Evolutionary conservation across 2,888 invertebrate genomes (phyloP).

Genomic region (Apocheima hispidaria): DNA sequence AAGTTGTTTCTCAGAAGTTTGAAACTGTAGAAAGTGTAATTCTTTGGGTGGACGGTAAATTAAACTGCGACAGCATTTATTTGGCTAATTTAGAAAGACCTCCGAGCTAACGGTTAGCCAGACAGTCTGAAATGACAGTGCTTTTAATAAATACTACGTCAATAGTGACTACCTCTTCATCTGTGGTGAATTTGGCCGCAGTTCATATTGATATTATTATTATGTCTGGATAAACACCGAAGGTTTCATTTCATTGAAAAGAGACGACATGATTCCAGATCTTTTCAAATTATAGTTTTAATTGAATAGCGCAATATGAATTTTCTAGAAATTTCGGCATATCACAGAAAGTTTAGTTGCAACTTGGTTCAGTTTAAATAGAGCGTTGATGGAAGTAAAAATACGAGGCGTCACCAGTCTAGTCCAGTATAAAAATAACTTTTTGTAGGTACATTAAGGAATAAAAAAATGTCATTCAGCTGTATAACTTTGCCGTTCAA

Average conservation of each 20-base stretch:
- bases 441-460: background rate
- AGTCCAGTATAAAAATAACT: background rate
- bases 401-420: background rate
- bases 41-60: constrained; percentile 45
- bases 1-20: constrained; percentile 46
- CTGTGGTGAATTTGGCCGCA: constrained; percentile 35
- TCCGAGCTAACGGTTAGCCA: constrained; percentile 54
- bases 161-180: constrained; percentile 42
- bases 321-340: constrained; percentile 37
- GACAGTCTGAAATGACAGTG: constrained; percentile 58
- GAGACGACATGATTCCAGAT: constrained; percentile 34
- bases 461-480: background rate
- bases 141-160: constrained; percentile 62
- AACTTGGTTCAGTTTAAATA: constrained; percentile 3
- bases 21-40: constrained; percentile 32
- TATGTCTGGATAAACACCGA: constrained; percentile 38
- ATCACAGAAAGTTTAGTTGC: constrained; percentile 19
- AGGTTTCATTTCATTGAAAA: constrained; percentile 34
- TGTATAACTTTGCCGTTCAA: constrained; percentile 38
- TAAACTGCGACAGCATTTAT: constrained; percentile 40
- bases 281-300: constrained; percentile 21
- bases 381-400: background rate
- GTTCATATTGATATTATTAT: constrained; percentile 37
- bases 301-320: constrained; percentile 38
- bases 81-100: constrained; percentile 47